Base-by-base conservation (phyloP, 2,797 vertebrate genomes). In the Cuculus canorus region DNA sequence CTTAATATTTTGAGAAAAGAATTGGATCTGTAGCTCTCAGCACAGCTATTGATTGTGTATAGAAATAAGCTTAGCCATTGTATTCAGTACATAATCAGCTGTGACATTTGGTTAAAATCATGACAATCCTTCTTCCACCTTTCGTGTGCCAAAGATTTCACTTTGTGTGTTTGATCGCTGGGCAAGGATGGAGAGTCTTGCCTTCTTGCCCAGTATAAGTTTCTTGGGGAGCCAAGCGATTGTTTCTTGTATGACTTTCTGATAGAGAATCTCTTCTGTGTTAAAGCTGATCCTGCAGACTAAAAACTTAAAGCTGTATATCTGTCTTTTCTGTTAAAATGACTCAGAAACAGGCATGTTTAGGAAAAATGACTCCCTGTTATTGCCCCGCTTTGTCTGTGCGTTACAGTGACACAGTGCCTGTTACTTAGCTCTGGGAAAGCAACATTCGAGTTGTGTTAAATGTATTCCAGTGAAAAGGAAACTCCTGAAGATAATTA, bases 401-500 rank as follows among this genome's bases (percentile, higher is more conserved):
- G 91, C 79, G 2, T 30, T 94, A 50, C 64, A 80, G 85, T 87
- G 65, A 81, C 95, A 85, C 54, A 9, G 15, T 22, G 86, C 16
- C 79, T 95, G 21, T 80, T 93, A 21, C 1, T 45, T 35, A 73
- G 86, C 85, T 70, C 39, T 68, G 83, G 45, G 90, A 91, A 65
- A 90, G 71, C 88, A 91, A 41, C 80, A 32, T 65, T 70, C 78
- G 82, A 94, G 92, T 95, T 86, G 65, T 71, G 93, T 86, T 96
- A 57, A 82, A 95, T 86, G 71, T 95, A 93, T 95, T 96, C 85
- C 68, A 82, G 64, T 64, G 91, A 94, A 93, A 96, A 96, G 90
- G 86, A 94, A 93, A 97, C 79, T 78, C 68, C 83, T 79, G 72
- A 70, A 94, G 96, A 96, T 96, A 96, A 98, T 97, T 97, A 90